Base-by-base conservation (phyloP, 2,113 vertebrate species). In the Sapayoa aenigma region DNA sequence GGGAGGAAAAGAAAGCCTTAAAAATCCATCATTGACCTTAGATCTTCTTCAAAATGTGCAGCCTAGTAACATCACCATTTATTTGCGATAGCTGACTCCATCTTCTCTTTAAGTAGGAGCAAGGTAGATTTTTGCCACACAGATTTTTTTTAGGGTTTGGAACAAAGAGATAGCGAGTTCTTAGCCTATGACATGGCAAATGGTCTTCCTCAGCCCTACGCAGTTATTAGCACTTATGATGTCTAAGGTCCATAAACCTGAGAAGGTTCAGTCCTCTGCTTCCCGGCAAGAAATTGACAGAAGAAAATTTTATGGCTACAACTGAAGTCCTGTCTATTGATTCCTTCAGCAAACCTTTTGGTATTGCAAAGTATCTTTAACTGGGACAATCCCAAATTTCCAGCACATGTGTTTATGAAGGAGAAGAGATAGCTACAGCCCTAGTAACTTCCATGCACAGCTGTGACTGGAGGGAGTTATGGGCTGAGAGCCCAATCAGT, bases 401-500 rank as follows among this genome's bases (percentile, higher is more conserved):
- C 20, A 75, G 72, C 25, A 72, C 9, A 7, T 22, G 47, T 95
- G 67, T 84, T 94, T 88, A 63, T 90, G 87, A 90, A 90, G 49
- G 19, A 83, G 87, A 74, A 79, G 81, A 82, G 67, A 88, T 5
- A 95, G 62, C 86, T 93, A 72, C 53, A 90, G 76, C 83, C 92
- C 52, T 90, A 92, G 77, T 89, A 93, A 95, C 80, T 84, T 92
- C 74, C 63, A 93, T 82, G 80, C 93, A 94, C 93, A 96, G 95
- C 92, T 97, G 96, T 95, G 93, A 94, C 67, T n/a, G 90, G 83
- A 92, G 73, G 47, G 56, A 86, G 77, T 84, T 84, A 78, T 8
- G 62, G 94, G 94, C 94, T 82, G 90, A 93, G 83, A 90, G 96
- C 95, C 95, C 80, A 55, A 94, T 74, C 88, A 58, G 49, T 97